These are phyloP conservation scores for Andrena praecox DNA, from an alignment of 2,888 invertebrate species.

Conservation along the genomic window DNA sequence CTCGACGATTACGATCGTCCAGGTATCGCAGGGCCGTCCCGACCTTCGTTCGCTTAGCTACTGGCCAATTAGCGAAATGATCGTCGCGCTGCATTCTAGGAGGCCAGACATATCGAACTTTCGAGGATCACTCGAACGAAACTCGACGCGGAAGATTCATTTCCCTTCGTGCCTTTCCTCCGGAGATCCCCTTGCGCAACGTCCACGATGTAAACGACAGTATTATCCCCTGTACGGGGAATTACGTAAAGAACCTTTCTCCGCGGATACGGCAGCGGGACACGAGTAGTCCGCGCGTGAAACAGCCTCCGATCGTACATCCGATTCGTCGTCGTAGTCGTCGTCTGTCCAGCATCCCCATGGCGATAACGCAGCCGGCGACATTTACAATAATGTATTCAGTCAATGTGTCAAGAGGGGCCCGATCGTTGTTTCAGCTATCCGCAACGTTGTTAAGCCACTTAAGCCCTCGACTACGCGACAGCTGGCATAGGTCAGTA, in stretches of 20 bases:
- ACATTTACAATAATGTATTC: conserved; percentile 72
- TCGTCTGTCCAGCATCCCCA: conserved; percentile 17
- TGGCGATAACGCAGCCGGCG: conserved; percentile 60
- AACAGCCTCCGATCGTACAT: conserved; percentile 18
- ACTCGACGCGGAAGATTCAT: neutral
- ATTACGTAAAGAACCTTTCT: conserved; percentile 32
- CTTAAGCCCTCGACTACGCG: conserved; percentile 67
- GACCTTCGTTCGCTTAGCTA: neutral
- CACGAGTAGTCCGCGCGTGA: neutral
- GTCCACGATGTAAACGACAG: neutral
- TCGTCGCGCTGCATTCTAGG: neutral
- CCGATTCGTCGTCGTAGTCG: conserved; percentile 18
- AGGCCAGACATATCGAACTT: neutral
- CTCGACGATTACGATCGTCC: conserved; percentile 28
- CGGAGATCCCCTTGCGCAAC: conserved; percentile 20
- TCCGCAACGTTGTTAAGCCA: conserved; percentile 71
- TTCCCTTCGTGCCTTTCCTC: neutral
- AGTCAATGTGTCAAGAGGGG: conserved; percentile 70
- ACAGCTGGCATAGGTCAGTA: conserved; percentile 81
- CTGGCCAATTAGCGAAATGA: neutral
- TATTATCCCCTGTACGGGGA: conserved; percentile 15
- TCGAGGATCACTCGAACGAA: neutral
- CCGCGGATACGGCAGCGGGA: neutral
- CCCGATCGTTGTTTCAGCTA: conserved; percentile 67
- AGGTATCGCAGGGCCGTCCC: conserved; percentile 1